Conservation (phyloP, 30 jellyfish, hydroid and myxozoan genomes). For the Hydractinia echinata region DNA sequence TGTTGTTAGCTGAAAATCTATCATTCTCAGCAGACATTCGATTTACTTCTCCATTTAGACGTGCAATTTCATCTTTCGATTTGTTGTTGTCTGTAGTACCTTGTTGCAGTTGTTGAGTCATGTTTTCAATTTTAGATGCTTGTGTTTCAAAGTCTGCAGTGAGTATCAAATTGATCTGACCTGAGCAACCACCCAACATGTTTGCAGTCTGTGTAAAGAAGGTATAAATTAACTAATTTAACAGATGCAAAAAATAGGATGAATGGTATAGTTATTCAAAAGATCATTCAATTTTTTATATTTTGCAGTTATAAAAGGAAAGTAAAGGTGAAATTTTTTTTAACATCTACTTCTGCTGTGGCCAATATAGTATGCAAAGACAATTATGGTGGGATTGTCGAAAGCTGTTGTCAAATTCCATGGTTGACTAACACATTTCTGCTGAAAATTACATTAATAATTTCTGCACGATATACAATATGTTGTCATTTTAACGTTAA, state of each 20-base stretch:
- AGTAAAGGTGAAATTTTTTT: no score
- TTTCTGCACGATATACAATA: no score
- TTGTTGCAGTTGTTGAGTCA: constrained; percentile 28
- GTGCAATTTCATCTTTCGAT: constrained; percentile 41
- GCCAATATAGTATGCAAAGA: neutral
- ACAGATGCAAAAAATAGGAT: neutral
- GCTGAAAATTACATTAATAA: no score
- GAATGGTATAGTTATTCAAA: neutral
- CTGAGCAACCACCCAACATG: constrained; percentile 72
- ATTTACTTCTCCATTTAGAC: constrained; percentile 52
- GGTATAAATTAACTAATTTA: neutral
- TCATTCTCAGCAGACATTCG: constrained; percentile 72
- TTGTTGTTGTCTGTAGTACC: constrained; percentile 11
- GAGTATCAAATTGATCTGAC: constrained; percentile 47
- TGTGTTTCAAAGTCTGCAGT: constrained; percentile 87
- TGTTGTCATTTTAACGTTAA: no score
- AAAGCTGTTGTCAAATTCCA: neutral
- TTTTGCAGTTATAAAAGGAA: no score
- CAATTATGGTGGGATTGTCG: neutral
- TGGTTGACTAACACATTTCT: no score
- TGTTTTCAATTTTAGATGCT: constrained; percentile 52
- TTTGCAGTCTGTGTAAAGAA: constrained; percentile 45
- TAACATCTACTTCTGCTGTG: no score
- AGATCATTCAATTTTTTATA: neutral
- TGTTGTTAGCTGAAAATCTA: constrained; percentile 68